Evolutionary conservation across 2,113 vertebrate genomes (phyloP).

Genomic region (Pseudolaguvia tuberculata): DNA sequence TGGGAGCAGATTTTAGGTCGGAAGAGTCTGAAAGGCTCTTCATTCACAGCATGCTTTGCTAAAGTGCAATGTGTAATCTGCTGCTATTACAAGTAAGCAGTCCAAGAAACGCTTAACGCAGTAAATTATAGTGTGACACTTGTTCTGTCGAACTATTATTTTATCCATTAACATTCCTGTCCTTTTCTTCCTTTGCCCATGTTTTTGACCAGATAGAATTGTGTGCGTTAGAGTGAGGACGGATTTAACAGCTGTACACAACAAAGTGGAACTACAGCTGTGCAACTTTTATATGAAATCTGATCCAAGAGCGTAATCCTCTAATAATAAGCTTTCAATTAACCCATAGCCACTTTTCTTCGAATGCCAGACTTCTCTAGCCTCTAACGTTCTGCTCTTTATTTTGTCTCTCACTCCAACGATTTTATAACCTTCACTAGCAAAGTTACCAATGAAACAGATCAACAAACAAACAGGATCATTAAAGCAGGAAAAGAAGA

Average conservation of each 20-base stretch:
- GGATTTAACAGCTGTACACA: conserved; percentile 41
- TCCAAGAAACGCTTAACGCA: conserved; percentile 5
- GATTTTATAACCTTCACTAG: background rate
- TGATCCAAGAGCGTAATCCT: conserved; percentile 36
- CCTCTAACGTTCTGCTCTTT: conserved; percentile 16
- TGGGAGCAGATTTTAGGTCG: conserved; percentile 1
- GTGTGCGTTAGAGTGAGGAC: conserved; percentile 19
- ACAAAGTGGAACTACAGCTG: conserved; percentile 32
- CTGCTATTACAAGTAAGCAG: background rate
- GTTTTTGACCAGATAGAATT: background rate
- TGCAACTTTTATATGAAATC: conserved; percentile 32
- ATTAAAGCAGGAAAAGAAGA: background rate
- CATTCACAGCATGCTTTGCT: background rate
- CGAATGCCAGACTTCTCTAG: conserved; percentile 1
- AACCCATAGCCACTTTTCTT: conserved; percentile 31
- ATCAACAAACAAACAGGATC: background rate
- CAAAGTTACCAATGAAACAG: background rate
- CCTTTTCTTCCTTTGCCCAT: background rate
- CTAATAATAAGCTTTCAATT: conserved; percentile 41
- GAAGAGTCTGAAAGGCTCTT: conserved; percentile 11
- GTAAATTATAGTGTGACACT: background rate
- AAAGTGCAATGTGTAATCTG: background rate
- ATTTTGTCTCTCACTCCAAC: background rate
- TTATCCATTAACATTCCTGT: conserved; percentile 10
- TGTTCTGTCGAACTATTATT: background rate